Conservation (phyloP, 2,888 invertebrate species). For the Chrysopilus asiliformis region DNA sequence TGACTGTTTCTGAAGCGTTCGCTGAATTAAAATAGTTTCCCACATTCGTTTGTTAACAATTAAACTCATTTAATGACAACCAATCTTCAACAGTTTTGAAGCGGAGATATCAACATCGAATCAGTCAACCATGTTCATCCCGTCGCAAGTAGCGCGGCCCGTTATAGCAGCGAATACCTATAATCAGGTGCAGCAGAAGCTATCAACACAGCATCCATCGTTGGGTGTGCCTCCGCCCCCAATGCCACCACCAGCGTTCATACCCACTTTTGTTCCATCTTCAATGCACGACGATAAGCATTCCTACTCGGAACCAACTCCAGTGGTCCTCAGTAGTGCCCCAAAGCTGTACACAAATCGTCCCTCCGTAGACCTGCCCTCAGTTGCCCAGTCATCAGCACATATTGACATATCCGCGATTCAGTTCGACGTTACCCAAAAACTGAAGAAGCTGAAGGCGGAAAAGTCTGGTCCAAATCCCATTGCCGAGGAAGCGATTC, state of each 20-base stretch:
- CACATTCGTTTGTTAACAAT: not conserved
- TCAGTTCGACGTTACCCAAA: conserved; percentile 44
- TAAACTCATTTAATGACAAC: too few species aligned
- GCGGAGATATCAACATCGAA: conserved; percentile 63
- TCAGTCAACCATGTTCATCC: conserved; percentile 33
- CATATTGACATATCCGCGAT: conserved; percentile 40
- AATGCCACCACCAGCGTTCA: conserved; percentile 32
- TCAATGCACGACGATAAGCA: conserved; percentile 38
- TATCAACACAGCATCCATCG: conserved; percentile 43
- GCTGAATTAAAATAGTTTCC: not conserved
- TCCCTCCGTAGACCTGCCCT: conserved; percentile 34
- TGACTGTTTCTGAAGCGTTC: too few species aligned
- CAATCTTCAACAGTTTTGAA: conserved; percentile 54
- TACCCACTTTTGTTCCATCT: conserved; percentile 35
- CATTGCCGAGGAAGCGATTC: conserved; percentile 49
- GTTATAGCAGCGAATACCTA: conserved; percentile 64
- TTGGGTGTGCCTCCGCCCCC: conserved; percentile 23
- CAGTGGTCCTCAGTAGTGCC: conserved; percentile 54
- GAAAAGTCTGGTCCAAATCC: conserved; percentile 50
- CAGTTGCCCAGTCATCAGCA: conserved; percentile 24
- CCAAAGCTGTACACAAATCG: conserved; percentile 52
- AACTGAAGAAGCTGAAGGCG: conserved; percentile 47
- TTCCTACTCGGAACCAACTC: conserved; percentile 36
- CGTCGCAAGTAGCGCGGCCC: conserved; percentile 40
- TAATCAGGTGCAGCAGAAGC: conserved; percentile 52